Conservation (phyloP, 2,113 vertebrate genomes). For the Hippolais icterina region DNA sequence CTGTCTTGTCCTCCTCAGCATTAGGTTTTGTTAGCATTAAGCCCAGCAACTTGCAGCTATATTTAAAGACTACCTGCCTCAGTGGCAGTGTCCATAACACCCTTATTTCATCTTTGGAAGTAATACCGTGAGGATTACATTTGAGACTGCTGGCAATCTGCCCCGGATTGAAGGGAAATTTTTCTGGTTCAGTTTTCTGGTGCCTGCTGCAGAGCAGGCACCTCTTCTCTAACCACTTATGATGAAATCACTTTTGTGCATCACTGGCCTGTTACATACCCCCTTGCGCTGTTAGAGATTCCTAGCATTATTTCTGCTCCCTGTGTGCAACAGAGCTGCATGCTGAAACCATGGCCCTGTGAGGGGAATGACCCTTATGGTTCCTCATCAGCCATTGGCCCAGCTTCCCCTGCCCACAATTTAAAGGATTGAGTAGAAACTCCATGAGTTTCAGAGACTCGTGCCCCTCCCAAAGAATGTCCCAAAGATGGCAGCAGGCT, state of each 20-base stretch:
- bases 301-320: not conserved
- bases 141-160: not conserved
- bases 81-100: not conserved
- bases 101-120: not conserved
- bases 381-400: not conserved
- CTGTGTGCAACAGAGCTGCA: not conserved
- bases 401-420: not conserved
- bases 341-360: fast-evolving
- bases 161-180: not conserved
- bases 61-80: slow-evolving; percentile 5
- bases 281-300: not conserved
- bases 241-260: not conserved
- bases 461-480: fast-evolving
- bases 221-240: not conserved
- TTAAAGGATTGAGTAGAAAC: not conserved
- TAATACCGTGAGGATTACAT: not conserved
- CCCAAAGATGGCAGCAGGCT: fast-evolving
- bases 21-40: slow-evolving; percentile 7
- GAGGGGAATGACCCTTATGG: not conserved
- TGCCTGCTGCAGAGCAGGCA: not conserved
- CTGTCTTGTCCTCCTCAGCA: not conserved
- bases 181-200: not conserved
- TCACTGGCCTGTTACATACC: fast-evolving
- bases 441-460: not conserved
- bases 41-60: not conserved